These are phyloP conservation scores for Wiebesia pumilae DNA, from an alignment of 1,140 invertebrate species.

Conservation along the genomic window DNA sequence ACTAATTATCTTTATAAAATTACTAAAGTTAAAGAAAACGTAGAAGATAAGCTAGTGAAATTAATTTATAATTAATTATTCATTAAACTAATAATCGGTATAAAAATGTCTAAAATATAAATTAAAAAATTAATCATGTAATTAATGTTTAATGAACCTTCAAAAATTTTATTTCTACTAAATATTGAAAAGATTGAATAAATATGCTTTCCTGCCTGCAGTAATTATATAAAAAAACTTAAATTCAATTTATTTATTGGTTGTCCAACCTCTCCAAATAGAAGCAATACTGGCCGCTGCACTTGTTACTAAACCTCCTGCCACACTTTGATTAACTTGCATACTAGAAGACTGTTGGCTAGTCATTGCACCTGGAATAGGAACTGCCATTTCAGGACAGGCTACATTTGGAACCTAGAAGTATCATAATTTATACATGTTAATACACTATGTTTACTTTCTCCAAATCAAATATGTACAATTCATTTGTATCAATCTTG, in stretches of 20 bases:
- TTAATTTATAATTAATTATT: constrained; percentile 4
- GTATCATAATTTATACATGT: too few species aligned
- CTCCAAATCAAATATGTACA: too few species aligned
- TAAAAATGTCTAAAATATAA: constrained; percentile 40
- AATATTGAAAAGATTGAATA: constrained; percentile 41
- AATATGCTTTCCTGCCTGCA: constrained; percentile 45
- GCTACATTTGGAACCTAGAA: constrained; percentile 77
- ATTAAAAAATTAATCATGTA: constrained; percentile 13
- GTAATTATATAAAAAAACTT: constrained; percentile 34
- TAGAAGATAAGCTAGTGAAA: constrained; percentile 11
- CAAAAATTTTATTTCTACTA: constrained; percentile 10
- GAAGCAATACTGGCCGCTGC: constrained; percentile 82
- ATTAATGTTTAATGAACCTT: constrained; percentile 6
- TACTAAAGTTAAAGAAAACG: constrained; percentile 23
- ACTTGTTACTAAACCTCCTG: constrained; percentile 81
- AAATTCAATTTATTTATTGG: constrained; percentile 67
- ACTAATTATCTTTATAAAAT: constrained; percentile 16
- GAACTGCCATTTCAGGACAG: constrained; percentile 75
- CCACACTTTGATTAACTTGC: constrained; percentile 75
- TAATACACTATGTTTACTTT: too few species aligned
- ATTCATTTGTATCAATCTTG: too few species aligned
- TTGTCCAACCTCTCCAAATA: constrained; percentile 82
- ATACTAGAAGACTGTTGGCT: constrained; percentile 77
- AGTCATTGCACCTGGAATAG: constrained; percentile 69
- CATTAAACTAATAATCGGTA: constrained; percentile 30